Conservation (phyloP, 2,113 vertebrate species). For the Phylloscopus trochilus region DNA sequence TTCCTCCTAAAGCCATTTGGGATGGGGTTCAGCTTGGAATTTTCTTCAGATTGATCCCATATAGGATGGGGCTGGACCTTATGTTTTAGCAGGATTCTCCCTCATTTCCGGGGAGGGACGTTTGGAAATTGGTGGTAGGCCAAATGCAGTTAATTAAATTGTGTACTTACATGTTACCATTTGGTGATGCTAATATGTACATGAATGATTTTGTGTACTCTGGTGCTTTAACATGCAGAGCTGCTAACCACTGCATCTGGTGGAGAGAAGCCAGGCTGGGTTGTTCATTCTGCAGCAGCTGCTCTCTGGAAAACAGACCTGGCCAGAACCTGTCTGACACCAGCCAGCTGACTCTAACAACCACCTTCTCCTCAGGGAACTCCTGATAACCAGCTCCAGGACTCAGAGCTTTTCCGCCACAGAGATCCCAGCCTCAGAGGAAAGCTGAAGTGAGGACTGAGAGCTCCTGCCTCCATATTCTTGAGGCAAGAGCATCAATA, state of each 20-base stretch:
- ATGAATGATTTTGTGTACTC: background rate
- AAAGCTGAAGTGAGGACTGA: background rate
- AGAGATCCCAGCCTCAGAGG: background rate
- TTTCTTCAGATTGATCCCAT: background rate
- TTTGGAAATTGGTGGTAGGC: background rate
- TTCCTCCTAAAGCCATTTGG: background rate
- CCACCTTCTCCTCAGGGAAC: background rate
- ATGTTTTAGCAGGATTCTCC: background rate
- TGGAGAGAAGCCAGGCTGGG: background rate
- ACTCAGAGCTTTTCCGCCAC: background rate
- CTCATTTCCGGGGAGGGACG: background rate
- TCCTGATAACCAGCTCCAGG: accelerated
- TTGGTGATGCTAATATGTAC: background rate
- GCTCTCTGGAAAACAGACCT: background rate
- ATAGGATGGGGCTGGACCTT: background rate
- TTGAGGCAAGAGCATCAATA: background rate
- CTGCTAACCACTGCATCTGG: background rate
- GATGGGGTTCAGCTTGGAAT: background rate
- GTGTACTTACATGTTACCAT: background rate
- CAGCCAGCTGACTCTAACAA: background rate
- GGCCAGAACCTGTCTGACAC: background rate
- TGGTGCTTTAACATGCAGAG: background rate
- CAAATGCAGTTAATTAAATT: background rate
- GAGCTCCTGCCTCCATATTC: background rate
- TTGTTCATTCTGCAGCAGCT: background rate